Base-by-base conservation (phyloP, 2,888 invertebrate genomes). In the Cryptocephalus primarius region DNA sequence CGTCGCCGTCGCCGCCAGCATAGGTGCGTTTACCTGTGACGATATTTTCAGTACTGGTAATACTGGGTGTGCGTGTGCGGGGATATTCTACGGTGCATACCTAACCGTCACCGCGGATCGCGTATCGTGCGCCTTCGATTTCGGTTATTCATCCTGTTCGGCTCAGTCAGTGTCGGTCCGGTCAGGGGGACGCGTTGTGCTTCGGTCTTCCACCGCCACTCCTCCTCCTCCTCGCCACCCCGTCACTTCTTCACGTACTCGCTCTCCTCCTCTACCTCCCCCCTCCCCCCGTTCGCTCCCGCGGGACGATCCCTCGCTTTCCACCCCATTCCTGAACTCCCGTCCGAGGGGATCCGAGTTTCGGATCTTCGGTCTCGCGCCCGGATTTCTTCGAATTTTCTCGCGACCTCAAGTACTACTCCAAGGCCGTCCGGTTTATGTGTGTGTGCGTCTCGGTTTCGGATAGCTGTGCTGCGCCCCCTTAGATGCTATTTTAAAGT, bases 1-100 rank as follows among this genome's bases (percentile, higher is more conserved):
- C 36, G 12, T 6, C n/a, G n/a, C 36, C 36, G 54, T 45, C 54
- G 50, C 51, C 49, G 14, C 33, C n/a, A 48, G 34, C 39, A 44
- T 51, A 57, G 53, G 65, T 63, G 51, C 63, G 62, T 66, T 67
- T 69, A 69, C 69, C 69, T 69, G 68, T 59, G 57, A 50, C 54
- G 55, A 69, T 57, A 57, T 69, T 66, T 66, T 65, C 57, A 60
- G 63, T 50, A 60, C 56, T 50, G 67, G 39, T 68, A 68, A 63
- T 69, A 68, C 54, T 42, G 54, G 57, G 60, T 60, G 56, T 58
- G 61, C 56, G 44, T 42, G 54, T 58, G 60, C 59, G 58, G 59
- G 62, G 57, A 57, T 58, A 22, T 22, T 22, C 22, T 22, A 50
- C 50, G 51, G 51, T 54, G 53, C 51, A 55, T 50, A 53, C 56